These are phyloP conservation scores for Ophioninae sp. DNA, from an alignment of 2,888 invertebrate species.

Conservation along the genomic window DNA sequence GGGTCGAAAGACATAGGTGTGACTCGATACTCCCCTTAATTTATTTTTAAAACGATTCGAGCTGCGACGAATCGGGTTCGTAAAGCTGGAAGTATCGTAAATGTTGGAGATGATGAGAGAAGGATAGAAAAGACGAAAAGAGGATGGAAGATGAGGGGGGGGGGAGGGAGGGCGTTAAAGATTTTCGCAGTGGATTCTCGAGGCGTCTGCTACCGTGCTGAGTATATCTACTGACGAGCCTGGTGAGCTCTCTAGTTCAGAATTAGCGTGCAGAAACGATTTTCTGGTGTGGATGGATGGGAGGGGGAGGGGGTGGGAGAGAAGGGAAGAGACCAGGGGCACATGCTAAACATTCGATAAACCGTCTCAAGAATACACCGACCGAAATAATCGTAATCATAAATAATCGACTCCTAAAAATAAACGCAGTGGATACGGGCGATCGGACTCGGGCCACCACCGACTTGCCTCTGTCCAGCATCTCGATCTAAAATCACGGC, in stretches of 20 bases:
- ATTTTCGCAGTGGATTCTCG: constrained; percentile 23
- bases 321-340: constrained; percentile 49
- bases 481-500: constrained; percentile 19
- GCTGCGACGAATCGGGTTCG: constrained; percentile 14
- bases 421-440: constrained; percentile 71
- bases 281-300: neutral
- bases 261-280: constrained; percentile 72
- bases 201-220: constrained; percentile 26
- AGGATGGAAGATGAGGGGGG: too few relatives aligned
- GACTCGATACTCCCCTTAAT: constrained; percentile 30
- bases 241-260: constrained; percentile 68
- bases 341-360: constrained; percentile 79
- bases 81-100: constrained; percentile 15
- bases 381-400: constrained; percentile 79
- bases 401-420: constrained; percentile 79
- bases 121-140: too few relatives aligned
- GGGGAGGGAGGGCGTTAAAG: constrained; percentile 8
- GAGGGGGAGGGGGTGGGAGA: neutral
- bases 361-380: constrained; percentile 76
- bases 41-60: constrained; percentile 38
- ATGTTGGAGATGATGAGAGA: constrained; percentile 18
- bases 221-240: constrained; percentile 28
- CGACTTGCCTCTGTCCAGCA: constrained; percentile 60
- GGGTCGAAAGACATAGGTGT: constrained; percentile 15
- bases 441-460: constrained; percentile 67